These are phyloP conservation scores for Drosophila aldrichi DNA, from an alignment of 2,888 invertebrate genomes.

Conservation along the genomic window DNA sequence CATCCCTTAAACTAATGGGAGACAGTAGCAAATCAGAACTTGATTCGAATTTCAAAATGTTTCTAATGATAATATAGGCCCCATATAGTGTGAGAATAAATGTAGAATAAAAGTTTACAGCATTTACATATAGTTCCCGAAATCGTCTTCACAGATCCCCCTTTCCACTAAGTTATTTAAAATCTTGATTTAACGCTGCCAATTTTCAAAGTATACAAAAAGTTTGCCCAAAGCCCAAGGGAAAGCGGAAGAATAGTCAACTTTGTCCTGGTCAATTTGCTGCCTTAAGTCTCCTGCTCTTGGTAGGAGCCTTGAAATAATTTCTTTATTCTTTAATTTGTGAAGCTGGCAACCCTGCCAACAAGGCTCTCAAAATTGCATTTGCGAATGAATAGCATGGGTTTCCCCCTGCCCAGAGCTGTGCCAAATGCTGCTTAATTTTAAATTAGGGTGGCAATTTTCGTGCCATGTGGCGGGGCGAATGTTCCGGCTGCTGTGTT, in stretches of 20 bases:
- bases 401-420: constrained; percentile 1
- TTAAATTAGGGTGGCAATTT: constrained; percentile 74
- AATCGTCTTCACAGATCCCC: not conserved
- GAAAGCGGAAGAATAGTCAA: constrained; percentile 30
- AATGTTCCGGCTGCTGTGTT: constrained; percentile 42
- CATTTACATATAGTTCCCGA: constrained; percentile 40
- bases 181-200: constrained; percentile 72
- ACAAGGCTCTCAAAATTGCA: constrained; percentile 41
- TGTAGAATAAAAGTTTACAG: not conserved
- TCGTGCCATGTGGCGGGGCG: constrained; percentile 56
- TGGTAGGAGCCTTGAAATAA: constrained; percentile 33
- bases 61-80: not conserved
- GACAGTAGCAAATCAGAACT: not conserved
- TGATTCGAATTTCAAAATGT: not conserved
- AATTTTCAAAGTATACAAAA: constrained; percentile 54
- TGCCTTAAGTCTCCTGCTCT: not conserved
- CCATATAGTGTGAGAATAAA: not conserved
- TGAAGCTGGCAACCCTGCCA: constrained; percentile 28
- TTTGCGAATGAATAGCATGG: constrained; percentile 27
- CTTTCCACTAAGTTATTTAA: constrained; percentile 72
- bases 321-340: constrained; percentile 34
- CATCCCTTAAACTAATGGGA: not conserved
- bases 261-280: constrained; percentile 40
- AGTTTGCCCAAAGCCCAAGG: constrained; percentile 37
- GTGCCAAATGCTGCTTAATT: constrained; percentile 50